Base-by-base conservation (phyloP, 2,888 invertebrate species). In the Griposia aprilina region DNA sequence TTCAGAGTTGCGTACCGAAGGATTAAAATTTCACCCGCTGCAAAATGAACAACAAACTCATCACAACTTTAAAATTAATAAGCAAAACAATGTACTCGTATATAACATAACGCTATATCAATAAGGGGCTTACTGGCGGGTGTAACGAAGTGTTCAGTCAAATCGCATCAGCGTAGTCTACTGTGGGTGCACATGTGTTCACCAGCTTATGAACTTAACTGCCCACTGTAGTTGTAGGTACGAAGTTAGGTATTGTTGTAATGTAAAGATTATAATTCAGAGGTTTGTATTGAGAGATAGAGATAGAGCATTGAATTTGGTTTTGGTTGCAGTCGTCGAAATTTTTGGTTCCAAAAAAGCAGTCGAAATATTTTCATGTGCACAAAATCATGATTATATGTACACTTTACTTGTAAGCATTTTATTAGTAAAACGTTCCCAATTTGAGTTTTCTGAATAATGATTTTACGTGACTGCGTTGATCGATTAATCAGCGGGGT, bases 141-240 rank as follows among this genome's bases (percentile, higher is more conserved):
- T 78, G 91, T 93, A 95, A 93, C 94, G 94, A 94, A 95, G 96
- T 95, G 96, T 92, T 88, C 78, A 76, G 78, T 82, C 92, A 94
- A 96, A 95, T 96, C 95, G 94, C 92, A 93, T 96, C 93, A 94
- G 90, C 67, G 83, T 93, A 92, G 83, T 90, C 91, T 91, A 83
- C 87, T 90, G 90, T 82, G 85, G 86, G 60, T 90, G 93, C 94
- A 92, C 95, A 95, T 94, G 95, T 95, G 95, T 83, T 92, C 90
- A 90, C 70, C 91, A 91, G 94, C 93, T 94, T 95, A 94, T 91
- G 91, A 92, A 93, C 92, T 93, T 90, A 83, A 68, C 84, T 85
- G 74, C 15, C 73, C 70, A 74, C 60, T 74, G 45, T 74, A 67
- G 20, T 23, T 67, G 45, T 59, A 17, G 26, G 59, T 59, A 26